Percentiles rank a stretch among this genome's conserved stretches.
Conservation (phyloP, 2,797 vertebrate genomes). For the Malurus splendens region DNA sequence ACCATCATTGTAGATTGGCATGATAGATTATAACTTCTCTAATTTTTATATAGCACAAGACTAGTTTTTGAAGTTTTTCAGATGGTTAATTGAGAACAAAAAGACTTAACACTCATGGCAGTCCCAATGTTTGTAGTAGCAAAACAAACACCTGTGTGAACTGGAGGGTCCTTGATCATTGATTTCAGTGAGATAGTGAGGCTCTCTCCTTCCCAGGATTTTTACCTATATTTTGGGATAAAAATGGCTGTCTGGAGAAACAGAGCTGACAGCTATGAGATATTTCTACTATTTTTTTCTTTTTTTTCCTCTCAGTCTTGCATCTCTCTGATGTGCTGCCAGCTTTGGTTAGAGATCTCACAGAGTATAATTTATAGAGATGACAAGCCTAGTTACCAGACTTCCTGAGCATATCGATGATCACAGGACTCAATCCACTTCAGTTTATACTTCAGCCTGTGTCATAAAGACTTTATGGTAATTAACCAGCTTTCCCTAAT, state of each 20-base stretch:
- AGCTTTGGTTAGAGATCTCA: background rate
- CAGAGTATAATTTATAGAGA: background rate
- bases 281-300: background rate
- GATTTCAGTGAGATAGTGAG: background rate
- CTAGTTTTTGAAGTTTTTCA: background rate
- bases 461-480: background rate
- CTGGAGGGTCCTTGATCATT: background rate
- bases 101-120: fast-evolving
- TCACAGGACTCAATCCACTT: background rate
- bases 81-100: background rate
- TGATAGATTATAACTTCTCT: background rate
- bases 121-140: background rate
- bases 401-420: background rate
- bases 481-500: background rate
- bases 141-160: background rate
- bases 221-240: background rate
- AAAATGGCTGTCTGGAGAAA: background rate
- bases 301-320: background rate
- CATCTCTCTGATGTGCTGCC: background rate
- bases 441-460: background rate
- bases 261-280: background rate
- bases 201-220: background rate
- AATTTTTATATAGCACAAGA: background rate
- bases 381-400: background rate
- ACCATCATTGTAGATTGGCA: background rate